Percentiles rank a stretch among this genome's conserved stretches.
Conservation (phyloP, 2,797 vertebrate species). For the Myotis vivesi region DNA sequence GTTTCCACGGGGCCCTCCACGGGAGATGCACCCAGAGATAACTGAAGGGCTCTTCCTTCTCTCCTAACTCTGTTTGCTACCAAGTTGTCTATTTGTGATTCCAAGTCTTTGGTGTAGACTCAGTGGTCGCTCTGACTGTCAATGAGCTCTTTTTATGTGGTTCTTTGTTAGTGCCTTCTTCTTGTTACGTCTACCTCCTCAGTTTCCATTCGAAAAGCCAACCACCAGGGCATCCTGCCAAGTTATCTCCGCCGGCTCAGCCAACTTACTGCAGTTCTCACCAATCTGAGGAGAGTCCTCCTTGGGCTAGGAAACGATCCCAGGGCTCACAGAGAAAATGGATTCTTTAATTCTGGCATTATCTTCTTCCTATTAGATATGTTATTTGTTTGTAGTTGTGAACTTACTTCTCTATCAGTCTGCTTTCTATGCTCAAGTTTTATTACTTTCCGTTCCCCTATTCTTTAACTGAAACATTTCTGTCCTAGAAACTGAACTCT, state of each 20-base stretch:
- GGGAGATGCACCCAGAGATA: slow-evolving; percentile 39
- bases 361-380: background rate
- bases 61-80: slow-evolving; percentile 43
- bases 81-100: slow-evolving; percentile 50
- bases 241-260: slow-evolving; percentile 34
- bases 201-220: slow-evolving; percentile 72
- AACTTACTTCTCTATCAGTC: slow-evolving; percentile 26
- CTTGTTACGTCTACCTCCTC: slow-evolving; percentile 61
- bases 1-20: background rate
- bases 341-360: background rate
- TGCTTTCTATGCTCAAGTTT: background rate
- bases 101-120: slow-evolving; percentile 37
- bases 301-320: slow-evolving; percentile 13
- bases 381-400: background rate
- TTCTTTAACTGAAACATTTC: slow-evolving; percentile 26
- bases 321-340: slow-evolving; percentile 27
- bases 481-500: slow-evolving; percentile 17
- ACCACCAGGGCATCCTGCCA: slow-evolving; percentile 64
- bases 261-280: slow-evolving; percentile 51
- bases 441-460: slow-evolving; percentile 7
- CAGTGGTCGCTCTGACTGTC: slow-evolving; percentile 67
- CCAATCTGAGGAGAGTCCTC: slow-evolving; percentile 42
- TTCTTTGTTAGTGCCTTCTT: slow-evolving; percentile 68
- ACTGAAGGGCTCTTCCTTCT: slow-evolving; percentile 47
- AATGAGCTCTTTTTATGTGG: slow-evolving; percentile 69